Conservation (phyloP, 2,113 vertebrate species). For the Sebastes schlegelii region DNA sequence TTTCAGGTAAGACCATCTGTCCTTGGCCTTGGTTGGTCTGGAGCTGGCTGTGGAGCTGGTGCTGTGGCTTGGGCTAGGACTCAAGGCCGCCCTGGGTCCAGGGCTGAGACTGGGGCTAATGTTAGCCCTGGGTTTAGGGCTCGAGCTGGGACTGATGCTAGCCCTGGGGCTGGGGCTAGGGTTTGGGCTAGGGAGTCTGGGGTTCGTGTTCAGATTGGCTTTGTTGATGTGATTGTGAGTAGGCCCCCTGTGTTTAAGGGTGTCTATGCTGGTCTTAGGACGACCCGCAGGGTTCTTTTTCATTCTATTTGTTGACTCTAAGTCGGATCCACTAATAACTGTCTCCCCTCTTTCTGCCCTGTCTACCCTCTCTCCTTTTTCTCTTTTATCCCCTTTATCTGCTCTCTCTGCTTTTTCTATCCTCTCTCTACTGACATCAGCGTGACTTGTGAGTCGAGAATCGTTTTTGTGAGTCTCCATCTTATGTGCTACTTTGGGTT, state of each 20-base stretch:
- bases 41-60: constrained; percentile 62
- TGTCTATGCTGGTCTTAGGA: constrained; percentile 78
- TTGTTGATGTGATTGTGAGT: constrained; percentile 63
- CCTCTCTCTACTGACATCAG: constrained; percentile 64
- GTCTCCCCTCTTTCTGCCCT: constrained; percentile 65
- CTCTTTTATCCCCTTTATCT: constrained; percentile 73
- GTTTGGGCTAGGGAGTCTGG: constrained; percentile 68
- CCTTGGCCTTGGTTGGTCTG: constrained; percentile 90
- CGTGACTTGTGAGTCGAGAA: constrained; percentile 80
- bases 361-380: constrained; percentile 69
- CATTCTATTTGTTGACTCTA: constrained; percentile 80
- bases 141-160: constrained; percentile 66
- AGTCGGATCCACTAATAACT: constrained; percentile 63
- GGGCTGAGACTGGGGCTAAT: constrained; percentile 70
- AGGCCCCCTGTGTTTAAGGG: constrained; percentile 84
- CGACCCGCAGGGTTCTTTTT: constrained; percentile 87
- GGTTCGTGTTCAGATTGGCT: constrained; percentile 47
- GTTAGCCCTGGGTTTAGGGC: constrained; percentile 68
- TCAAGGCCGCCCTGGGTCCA: constrained; percentile 57
- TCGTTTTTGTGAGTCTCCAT: constrained; percentile 85
- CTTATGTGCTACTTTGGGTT: constrained; percentile 86
- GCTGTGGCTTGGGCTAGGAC: constrained; percentile 66
- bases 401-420: constrained; percentile 63
- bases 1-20: constrained; percentile 94
- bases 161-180: constrained; percentile 66